Evolutionary conservation across 2,113 vertebrate species (phyloP).

Genomic region (Ornithorhynchus anatinus): DNA sequence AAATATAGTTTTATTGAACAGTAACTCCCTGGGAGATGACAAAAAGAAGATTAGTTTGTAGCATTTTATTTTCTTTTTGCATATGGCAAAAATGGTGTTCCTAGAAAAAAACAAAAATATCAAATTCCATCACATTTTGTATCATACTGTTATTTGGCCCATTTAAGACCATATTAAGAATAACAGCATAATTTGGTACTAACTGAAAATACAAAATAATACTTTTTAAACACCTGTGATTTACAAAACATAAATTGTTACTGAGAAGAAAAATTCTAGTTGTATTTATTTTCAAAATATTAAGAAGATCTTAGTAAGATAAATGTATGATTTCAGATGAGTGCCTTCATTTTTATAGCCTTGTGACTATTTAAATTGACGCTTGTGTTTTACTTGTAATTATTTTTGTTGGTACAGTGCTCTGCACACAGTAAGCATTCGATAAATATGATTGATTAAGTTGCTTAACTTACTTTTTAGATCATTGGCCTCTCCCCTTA

Average conservation of each 20-base stretch:
- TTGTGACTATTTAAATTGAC: not conserved
- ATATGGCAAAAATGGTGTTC: not conserved
- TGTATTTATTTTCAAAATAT: not conserved
- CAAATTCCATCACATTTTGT: not conserved
- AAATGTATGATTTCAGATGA: not conserved
- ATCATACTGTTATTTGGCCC: not conserved
- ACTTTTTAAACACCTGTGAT: not conserved
- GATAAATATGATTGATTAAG: too few relatives aligned
- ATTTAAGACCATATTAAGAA: not conserved
- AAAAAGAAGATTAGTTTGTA: not conserved
- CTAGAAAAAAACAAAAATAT: not conserved
- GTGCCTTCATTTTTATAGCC: not conserved
- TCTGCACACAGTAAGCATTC: too few relatives aligned
- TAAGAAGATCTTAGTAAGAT: not conserved
- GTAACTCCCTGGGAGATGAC: not conserved
- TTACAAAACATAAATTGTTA: conserved; percentile 1
- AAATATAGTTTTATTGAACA: not conserved
- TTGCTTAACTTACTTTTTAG: too few relatives aligned
- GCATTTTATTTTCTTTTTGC: not conserved
- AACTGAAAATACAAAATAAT: not conserved
- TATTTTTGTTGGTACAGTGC: not conserved
- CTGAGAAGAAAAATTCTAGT: not conserved
- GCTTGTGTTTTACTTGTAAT: not conserved
- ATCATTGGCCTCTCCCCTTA: too few relatives aligned
- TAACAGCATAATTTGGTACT: not conserved